Evolutionary conservation across 2,113 vertebrate genomes (phyloP).

Genomic region (Labeo rohita): DNA sequence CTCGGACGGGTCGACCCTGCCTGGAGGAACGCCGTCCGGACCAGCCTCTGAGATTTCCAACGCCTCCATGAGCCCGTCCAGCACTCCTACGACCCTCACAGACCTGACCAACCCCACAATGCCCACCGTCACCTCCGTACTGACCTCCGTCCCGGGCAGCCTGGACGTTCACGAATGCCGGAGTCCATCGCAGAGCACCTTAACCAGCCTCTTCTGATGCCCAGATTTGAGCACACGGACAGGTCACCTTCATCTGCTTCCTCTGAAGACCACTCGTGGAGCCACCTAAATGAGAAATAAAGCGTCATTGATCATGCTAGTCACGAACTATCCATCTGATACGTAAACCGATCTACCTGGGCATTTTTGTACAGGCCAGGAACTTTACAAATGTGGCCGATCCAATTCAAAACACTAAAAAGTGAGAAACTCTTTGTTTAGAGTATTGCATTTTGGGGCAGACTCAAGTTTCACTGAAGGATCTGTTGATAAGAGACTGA

Average conservation of each 20-base stretch:
- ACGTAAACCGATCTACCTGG: slow-evolving; percentile 34
- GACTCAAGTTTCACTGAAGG: slow-evolving; percentile 79
- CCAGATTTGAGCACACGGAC: slow-evolving; percentile 42
- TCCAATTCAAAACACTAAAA: slow-evolving; percentile 26
- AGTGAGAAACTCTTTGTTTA: slow-evolving; percentile 82
- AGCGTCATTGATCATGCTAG: neutral
- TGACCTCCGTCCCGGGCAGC: slow-evolving; percentile 88
- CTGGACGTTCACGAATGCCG: slow-evolving; percentile 93
- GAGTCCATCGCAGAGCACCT: slow-evolving; percentile 96
- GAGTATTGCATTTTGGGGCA: slow-evolving; percentile 86
- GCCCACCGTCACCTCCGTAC: slow-evolving; percentile 96
- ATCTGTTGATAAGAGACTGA: slow-evolving; percentile 76
- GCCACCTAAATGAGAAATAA: neutral
- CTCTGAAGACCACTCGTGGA: neutral
- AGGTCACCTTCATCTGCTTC: neutral
- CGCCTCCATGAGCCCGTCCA: slow-evolving; percentile 95
- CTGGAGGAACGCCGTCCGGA: slow-evolving; percentile 92
- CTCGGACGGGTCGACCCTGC: slow-evolving; percentile 87
- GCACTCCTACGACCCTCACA: slow-evolving; percentile 95
- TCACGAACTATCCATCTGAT: neutral
- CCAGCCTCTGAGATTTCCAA: slow-evolving; percentile 97
- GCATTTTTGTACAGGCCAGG: slow-evolving; percentile 6
- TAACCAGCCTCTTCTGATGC: slow-evolving; percentile 99
- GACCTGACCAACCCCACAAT: slow-evolving; percentile 98
- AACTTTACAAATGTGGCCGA: neutral